phyloP scores from a whole-genome alignment of 2,888 invertebrate genomes.

The Toxonevra muliebris region DNA sequence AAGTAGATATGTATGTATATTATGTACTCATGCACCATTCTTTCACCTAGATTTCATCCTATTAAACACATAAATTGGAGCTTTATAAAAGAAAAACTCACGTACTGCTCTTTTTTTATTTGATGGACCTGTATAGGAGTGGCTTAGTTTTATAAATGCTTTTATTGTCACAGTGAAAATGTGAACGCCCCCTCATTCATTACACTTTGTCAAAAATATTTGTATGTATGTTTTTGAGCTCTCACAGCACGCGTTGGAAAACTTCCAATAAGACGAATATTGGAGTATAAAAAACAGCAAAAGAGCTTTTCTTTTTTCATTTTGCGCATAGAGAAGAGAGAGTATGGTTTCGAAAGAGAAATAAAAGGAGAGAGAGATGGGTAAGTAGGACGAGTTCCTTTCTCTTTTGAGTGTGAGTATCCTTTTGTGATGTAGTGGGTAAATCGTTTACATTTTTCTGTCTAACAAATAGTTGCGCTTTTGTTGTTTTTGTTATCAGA shows the following conservation, averaged over 20 bases:
- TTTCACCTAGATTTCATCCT: no score
- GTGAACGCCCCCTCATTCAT: constrained; percentile 49
- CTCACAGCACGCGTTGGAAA: constrained; percentile 18
- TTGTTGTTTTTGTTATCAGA: constrained; percentile 38
- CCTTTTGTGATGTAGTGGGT: background rate
- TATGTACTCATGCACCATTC: no score
- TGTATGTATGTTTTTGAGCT: background rate
- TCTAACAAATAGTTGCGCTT: constrained; percentile 30
- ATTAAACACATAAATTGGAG: no score
- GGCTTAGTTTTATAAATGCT: constrained; percentile 43
- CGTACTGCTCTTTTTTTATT: no score
- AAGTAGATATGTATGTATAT: no score
- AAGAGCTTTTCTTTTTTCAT: constrained; percentile 27
- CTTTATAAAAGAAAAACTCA: no score
- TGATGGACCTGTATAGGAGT: constrained; percentile 24
- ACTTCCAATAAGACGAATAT: constrained; percentile 28
- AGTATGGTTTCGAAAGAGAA: constrained; percentile 5
- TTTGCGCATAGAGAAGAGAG: constrained; percentile 11
- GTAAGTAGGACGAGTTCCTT: background rate
- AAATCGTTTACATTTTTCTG: background rate
- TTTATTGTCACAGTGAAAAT: constrained; percentile 22
- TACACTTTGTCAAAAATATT: constrained; percentile 33
- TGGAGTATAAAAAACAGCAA: constrained; percentile 8
- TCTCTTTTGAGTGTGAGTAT: background rate
- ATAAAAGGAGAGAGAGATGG: constrained; percentile 6